Base-by-base conservation (phyloP, 2,797 vertebrate species). In the Periparus ater region DNA sequence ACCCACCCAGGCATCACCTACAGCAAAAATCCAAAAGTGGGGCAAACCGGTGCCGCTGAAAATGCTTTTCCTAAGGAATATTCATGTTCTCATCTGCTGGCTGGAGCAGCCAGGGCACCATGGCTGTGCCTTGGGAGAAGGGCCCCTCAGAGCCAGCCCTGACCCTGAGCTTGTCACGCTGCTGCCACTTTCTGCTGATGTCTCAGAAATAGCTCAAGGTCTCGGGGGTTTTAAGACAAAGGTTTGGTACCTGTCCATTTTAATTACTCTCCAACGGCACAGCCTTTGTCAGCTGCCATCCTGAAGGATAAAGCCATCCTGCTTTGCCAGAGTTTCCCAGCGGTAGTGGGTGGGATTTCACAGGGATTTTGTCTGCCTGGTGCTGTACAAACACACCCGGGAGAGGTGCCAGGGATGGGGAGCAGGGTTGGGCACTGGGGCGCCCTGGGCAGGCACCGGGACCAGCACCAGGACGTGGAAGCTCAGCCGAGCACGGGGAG, bases 391-490 rank as follows among this genome's bases (percentile, higher is more conserved):
- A 62, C 54, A 61, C 42, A 0, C 1, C 60, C 4, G 3, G 38
- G 76, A 42, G 61, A 40, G 55, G 60, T n/a, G 68, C 11, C 8
- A 17, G 23, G 5, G 22, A 42, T 2, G 30, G 34, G 17, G 23
- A 40, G 4, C 7, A 3, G 29, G 32, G 75, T 22, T 72, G 4
- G 12, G 23, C 15, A 32, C 36, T 1, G 11, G 42, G 66, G 21
- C 34, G 48, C 34, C 34, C 75, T 0, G 5, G 71, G 44, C 65
- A 47, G 61, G 57, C 58, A 15, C 13, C 23, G 1, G 85, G 67
- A n/a, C 15, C 15, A 1, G 68, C 67, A 38, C 4, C 1, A 3
- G 65, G 66, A 32, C 0, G 1, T 1, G 2, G 19, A 2, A 20
- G 55, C 81, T 77, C 40, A 32, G 36, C 32, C 0, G 5, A 50